phyloP scores from a whole-genome alignment of 2,797 vertebrate genomes.

The Leuciscus waleckii region DNA sequence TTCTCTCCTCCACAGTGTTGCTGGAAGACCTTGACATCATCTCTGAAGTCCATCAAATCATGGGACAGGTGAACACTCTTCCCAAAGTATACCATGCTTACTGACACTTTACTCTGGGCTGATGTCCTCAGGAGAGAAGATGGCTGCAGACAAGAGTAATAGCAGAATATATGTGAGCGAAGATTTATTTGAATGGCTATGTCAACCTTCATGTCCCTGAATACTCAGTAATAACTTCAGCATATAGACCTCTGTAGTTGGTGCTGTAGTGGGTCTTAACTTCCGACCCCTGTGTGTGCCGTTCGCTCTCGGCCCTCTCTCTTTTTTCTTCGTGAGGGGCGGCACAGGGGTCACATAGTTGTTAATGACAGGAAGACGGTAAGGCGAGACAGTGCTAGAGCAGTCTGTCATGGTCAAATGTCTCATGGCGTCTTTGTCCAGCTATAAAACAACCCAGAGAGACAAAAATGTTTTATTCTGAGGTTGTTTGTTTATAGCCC shows the following conservation, averaged over 20 bases:
- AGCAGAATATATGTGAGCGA: background rate
- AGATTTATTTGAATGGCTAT: background rate
- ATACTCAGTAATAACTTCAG: background rate
- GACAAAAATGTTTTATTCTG: background rate
- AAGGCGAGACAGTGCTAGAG: slow-evolving; percentile 73
- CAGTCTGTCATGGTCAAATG: slow-evolving; percentile 67
- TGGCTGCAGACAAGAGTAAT: slow-evolving; percentile 73
- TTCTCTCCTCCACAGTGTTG: slow-evolving; percentile 97
- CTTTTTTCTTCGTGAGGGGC: slow-evolving; percentile 76
- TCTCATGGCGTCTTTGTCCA: slow-evolving; percentile 72
- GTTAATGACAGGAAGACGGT: slow-evolving; percentile 83
- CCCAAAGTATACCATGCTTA: slow-evolving; percentile 91
- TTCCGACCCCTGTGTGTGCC: slow-evolving; percentile 75
- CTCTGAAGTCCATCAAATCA: slow-evolving; percentile 76
- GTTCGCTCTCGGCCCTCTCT: slow-evolving; percentile 64
- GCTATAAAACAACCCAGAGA: slow-evolving; percentile 62
- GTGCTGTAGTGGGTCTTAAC: slow-evolving; percentile 78
- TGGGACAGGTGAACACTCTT: slow-evolving; percentile 85
- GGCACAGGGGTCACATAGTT: slow-evolving; percentile 81
- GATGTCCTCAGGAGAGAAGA: slow-evolving; percentile 77
- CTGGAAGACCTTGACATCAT: slow-evolving; percentile 92
- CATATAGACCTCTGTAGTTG: slow-evolving; percentile 73
- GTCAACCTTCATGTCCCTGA: background rate
- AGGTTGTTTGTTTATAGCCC: background rate
- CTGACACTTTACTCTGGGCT: slow-evolving; percentile 77